Percentiles rank a stretch among this genome's conserved stretches.
phyloP scores from a whole-genome alignment of 53 echinoderm and acorn worm genomes.

The Paelopatides confundens region DNA sequence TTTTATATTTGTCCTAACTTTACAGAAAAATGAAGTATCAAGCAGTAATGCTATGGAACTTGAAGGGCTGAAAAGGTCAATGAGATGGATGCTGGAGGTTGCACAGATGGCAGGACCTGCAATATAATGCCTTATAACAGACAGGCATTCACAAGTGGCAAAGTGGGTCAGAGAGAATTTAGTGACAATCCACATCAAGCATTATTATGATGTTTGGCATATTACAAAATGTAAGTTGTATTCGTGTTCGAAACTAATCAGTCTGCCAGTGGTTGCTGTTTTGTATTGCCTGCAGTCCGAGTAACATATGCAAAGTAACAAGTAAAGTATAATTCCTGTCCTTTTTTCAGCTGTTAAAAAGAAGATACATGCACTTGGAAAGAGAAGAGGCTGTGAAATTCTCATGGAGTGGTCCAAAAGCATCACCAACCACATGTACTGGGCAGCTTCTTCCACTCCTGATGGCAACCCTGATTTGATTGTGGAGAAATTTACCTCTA shows the following conservation, averaged over 20 bases:
- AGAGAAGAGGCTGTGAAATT: slow-evolving; percentile 21
- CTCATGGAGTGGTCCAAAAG: slow-evolving; percentile 42
- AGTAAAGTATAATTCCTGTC: no score
- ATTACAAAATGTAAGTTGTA: slow-evolving; percentile 56
- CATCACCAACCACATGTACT: slow-evolving; percentile 45
- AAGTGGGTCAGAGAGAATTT: slow-evolving; percentile 58
- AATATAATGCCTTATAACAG: slow-evolving; percentile 65
- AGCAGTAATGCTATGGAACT: slow-evolving; percentile 19
- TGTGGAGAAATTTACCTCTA: slow-evolving; percentile 42
- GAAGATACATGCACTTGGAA: slow-evolving; percentile 54
- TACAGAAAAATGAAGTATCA: slow-evolving; percentile 65
- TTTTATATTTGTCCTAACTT: no score
- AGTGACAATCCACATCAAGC: slow-evolving; percentile 1
- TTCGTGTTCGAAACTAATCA: no score
- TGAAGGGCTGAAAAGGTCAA: slow-evolving; percentile 54
- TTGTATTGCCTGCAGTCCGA: no score
- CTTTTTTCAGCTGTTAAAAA: slow-evolving; percentile 58
- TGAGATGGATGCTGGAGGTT: slow-evolving; percentile 38
- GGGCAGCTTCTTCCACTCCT: slow-evolving; percentile 47
- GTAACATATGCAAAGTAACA: no score
- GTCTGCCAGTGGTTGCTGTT: no score
- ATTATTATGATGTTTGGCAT: slow-evolving; percentile 75
- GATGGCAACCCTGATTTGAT: slow-evolving; percentile 39
- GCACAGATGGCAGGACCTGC: slow-evolving; percentile 20
- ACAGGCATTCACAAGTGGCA: slow-evolving; percentile 69